These are phyloP conservation scores for Drosophila paucipuncta DNA, from an alignment of 2,888 invertebrate genomes.

Conservation along the genomic window DNA sequence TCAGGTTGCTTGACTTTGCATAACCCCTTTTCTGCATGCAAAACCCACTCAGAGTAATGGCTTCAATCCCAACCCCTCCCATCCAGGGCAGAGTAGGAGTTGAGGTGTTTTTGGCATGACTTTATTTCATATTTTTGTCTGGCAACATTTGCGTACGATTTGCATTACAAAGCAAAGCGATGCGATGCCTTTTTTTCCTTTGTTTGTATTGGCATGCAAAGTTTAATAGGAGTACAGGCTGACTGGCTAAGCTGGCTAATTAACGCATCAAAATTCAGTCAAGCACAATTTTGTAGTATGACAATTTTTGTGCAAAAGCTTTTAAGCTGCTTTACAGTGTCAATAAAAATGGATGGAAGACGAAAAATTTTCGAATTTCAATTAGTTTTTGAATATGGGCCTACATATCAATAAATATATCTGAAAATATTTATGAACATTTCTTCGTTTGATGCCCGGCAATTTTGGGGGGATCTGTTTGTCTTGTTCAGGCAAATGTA, in stretches of 20 bases:
- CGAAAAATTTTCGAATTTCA: constrained; percentile 29
- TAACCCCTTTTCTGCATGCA: constrained; percentile 72
- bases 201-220: constrained; percentile 44
- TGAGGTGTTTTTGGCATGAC: constrained; percentile 31
- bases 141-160: constrained; percentile 74
- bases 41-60: constrained; percentile 57
- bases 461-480: constrained; percentile 32
- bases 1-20: constrained; percentile 81
- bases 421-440: constrained; percentile 45
- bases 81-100: constrained; percentile 2
- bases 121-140: constrained; percentile 73
- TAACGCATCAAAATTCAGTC: constrained; percentile 31
- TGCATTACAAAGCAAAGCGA: constrained; percentile 71
- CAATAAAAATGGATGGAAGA: not conserved
- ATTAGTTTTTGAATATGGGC: constrained; percentile 33
- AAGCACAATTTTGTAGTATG: constrained; percentile 12
- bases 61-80: not conserved
- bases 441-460: constrained; percentile 42
- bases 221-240: constrained; percentile 18
- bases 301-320: constrained; percentile 19
- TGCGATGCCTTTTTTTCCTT: constrained; percentile 37
- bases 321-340: constrained; percentile 8
- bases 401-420: constrained; percentile 10
- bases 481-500: constrained; percentile 55
- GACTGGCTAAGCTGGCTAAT: constrained; percentile 46